Conservation (phyloP, 1,140 invertebrate genomes). For the Caenorhabditis remanei region DNA sequence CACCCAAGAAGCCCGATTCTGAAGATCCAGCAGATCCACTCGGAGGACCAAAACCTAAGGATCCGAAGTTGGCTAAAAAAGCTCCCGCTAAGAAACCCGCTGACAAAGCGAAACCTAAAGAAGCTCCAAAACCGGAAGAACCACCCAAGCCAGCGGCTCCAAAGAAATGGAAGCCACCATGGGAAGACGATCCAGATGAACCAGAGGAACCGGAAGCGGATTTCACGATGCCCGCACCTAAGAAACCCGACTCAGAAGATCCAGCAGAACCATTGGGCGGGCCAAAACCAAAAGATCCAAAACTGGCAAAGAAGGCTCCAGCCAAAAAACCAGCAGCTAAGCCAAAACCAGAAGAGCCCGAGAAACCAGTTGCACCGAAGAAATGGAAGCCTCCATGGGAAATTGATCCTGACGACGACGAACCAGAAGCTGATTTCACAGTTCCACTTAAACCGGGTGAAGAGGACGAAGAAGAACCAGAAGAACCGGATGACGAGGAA, state of each 20-base stretch:
- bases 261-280: slow-evolving; percentile 1
- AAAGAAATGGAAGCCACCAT: slow-evolving; percentile 34
- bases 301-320: slow-evolving; percentile 21
- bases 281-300: slow-evolving; percentile 24
- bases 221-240: slow-evolving; percentile 11
- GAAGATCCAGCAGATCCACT: neutral
- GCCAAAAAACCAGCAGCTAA: slow-evolving; percentile 15
- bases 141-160: slow-evolving; percentile 13
- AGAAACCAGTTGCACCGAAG: neutral
- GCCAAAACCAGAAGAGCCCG: neutral
- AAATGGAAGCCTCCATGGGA: slow-evolving; percentile 46
- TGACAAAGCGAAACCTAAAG: slow-evolving; percentile 7
- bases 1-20: slow-evolving; percentile 8
- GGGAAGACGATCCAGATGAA: slow-evolving; percentile 19
- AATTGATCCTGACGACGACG: neutral
- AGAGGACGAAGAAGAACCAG: slow-evolving; percentile 34
- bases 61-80: slow-evolving; percentile 29
- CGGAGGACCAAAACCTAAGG: slow-evolving; percentile 1
- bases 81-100: slow-evolving; percentile 3
- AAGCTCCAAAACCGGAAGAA: neutral
- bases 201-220: neutral
- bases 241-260: slow-evolving; percentile 15
- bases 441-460: slow-evolving; percentile 15
- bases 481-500: slow-evolving; percentile 49
- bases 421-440: slow-evolving; percentile 25